These are phyloP conservation scores for Plagodis pulveraria DNA, from an alignment of 2,888 invertebrate genomes.

Conservation along the genomic window DNA sequence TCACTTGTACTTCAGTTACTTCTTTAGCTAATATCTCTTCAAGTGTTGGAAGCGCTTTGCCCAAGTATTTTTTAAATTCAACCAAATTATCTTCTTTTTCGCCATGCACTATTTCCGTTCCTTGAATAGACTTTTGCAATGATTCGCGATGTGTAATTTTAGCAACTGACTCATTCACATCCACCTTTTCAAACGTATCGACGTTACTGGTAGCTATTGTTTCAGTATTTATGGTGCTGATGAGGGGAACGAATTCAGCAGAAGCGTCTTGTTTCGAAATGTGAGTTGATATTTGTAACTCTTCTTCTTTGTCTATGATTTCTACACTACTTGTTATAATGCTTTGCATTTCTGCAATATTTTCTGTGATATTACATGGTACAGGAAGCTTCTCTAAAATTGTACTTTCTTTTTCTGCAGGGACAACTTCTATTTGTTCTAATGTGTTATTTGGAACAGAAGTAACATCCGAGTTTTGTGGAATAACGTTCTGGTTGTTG, in stretches of 20 bases:
- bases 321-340: constrained; percentile 83
- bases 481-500: constrained; percentile 47
- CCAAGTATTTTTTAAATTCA: constrained; percentile 40
- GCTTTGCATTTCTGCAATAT: constrained; percentile 83
- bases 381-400: constrained; percentile 52
- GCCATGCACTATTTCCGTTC: constrained; percentile 57
- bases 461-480: constrained; percentile 51
- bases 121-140: constrained; percentile 59
- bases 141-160: constrained; percentile 44
- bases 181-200: constrained; percentile 45
- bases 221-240: constrained; percentile 68
- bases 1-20: constrained; percentile 65
- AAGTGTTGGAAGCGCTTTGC: constrained; percentile 50
- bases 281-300: constrained; percentile 58
- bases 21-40: constrained; percentile 63
- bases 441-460: constrained; percentile 69
- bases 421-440: constrained; percentile 76
- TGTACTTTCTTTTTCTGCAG: constrained; percentile 79
- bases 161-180: constrained; percentile 49
- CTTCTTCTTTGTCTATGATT: constrained; percentile 83
- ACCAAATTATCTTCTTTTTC: constrained; percentile 62
- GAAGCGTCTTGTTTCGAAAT: constrained; percentile 52
- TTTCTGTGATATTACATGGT: constrained; percentile 68
- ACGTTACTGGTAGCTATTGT: constrained; percentile 55
- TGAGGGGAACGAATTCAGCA: constrained; percentile 62